Percentiles rank a stretch among this genome's conserved stretches.
These are phyloP conservation scores for Drepanosiphum platanoidis DNA, from an alignment of 2,888 invertebrate species.

Conservation along the genomic window DNA sequence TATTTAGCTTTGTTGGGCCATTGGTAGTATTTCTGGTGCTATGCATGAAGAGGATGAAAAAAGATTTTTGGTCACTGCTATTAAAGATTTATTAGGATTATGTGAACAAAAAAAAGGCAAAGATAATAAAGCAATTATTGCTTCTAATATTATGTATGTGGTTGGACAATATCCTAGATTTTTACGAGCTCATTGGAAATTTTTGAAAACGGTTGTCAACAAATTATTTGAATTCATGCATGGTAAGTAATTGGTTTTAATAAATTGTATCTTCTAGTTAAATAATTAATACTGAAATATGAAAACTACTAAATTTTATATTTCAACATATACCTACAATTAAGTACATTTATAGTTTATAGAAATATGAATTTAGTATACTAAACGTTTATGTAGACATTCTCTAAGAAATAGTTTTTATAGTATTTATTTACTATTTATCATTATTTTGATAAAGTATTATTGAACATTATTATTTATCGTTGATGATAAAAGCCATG, in stretches of 20 bases:
- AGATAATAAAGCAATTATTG: conserved; percentile 99
- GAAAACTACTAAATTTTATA: too few species aligned
- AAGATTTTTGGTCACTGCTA: conserved; percentile 97
- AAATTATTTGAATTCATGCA: conserved; percentile 99
- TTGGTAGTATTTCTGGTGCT: conserved; percentile 98
- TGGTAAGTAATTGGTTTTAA: conserved; percentile 67
- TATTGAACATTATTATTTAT: not conserved
- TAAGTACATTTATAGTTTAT: too few species aligned
- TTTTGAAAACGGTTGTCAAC: conserved; percentile 99
- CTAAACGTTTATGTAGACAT: too few species aligned
- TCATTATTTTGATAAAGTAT: not conserved
- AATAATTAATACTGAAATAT: too few species aligned
- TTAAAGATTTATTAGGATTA: conserved; percentile 94
- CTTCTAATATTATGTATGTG: conserved; percentile 99
- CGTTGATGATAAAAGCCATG: conserved; percentile 47
- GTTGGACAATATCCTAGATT: conserved; percentile 99
- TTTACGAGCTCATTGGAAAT: conserved; percentile 99
- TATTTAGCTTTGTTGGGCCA: conserved; percentile 92
- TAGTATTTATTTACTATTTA: too few species aligned
- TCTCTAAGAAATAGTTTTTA: too few species aligned
- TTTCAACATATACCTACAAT: too few species aligned
- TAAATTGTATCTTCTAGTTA: too few species aligned
- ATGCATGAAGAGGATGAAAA: conserved; percentile 99
- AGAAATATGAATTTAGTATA: too few species aligned
- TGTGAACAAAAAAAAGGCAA: conserved; percentile 99